Evolutionary conservation across 2,797 vertebrate species (phyloP).

Genomic region (Galaxias olidus): DNA sequence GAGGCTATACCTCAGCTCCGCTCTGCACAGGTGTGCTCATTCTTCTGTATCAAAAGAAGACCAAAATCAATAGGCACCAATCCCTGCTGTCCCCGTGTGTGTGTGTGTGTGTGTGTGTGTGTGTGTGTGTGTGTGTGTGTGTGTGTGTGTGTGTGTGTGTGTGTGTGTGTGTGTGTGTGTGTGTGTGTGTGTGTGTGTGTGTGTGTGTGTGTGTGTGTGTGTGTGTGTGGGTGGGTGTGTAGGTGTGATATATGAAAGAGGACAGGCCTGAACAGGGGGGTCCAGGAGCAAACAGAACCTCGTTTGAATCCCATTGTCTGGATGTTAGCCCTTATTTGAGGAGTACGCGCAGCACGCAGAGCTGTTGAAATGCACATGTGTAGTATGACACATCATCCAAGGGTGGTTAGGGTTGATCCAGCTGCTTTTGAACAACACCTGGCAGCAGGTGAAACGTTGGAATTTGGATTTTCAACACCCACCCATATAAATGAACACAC

Average conservation of each 20-base stretch:
- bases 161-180: constrained; percentile 21
- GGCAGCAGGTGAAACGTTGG: constrained; percentile 2
- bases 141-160: constrained; percentile 8
- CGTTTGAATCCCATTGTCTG: constrained; percentile 36
- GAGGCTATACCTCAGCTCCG: constrained; percentile 47
- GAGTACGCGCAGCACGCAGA: constrained; percentile 40
- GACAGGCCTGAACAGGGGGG: constrained; percentile 54
- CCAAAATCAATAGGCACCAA: constrained; percentile 37
- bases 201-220: constrained; percentile 6
- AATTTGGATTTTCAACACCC: constrained; percentile 12
- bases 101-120: constrained; percentile 2
- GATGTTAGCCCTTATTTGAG: constrained; percentile 24
- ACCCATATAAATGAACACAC: background rate
- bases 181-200: constrained; percentile 12
- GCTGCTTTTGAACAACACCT: constrained; percentile 13
- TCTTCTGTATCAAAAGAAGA: constrained; percentile 58
- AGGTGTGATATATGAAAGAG: constrained; percentile 37
- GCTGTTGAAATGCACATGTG: constrained; percentile 42
- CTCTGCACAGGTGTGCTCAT: constrained; percentile 60
- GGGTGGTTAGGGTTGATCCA: constrained; percentile 19
- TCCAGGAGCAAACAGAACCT: constrained; percentile 48
- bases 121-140: constrained; percentile 23
- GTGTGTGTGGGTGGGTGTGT: constrained; percentile 15
- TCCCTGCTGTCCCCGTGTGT: background rate
- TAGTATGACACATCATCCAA: constrained; percentile 31